These are phyloP conservation scores for Aplochiton taeniatus DNA, from an alignment of 2,797 vertebrate species.

Conservation along the genomic window DNA sequence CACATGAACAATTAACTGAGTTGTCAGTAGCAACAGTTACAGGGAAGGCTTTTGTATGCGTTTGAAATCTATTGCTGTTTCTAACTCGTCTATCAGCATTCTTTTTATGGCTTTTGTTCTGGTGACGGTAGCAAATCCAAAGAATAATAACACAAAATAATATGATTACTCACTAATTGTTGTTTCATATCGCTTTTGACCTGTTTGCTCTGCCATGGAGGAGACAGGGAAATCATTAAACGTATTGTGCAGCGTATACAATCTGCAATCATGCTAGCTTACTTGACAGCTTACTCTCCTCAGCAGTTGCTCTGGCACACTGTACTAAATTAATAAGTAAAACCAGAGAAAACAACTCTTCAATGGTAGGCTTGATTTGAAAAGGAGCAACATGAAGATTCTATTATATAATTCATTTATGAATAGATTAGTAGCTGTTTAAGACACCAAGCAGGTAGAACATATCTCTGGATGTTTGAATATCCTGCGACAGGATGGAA, in stretches of 20 bases:
- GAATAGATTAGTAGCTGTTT: conserved; percentile 68
- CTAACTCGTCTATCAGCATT: conserved; percentile 44
- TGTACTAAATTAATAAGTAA: conserved; percentile 65
- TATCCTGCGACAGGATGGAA: conserved; percentile 46
- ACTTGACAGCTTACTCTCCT: conserved; percentile 61
- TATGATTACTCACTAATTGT: no score
- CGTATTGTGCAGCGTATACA: no score
- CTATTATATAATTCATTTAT: conserved; percentile 61
- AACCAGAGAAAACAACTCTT: conserved; percentile 8
- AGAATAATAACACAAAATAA: no score
- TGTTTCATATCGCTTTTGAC: no score
- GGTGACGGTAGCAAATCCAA: no score
- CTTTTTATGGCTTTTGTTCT: conserved; percentile 18
- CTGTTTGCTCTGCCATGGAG: conserved; percentile 53
- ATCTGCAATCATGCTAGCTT: conserved; percentile 48
- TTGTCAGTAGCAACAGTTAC: conserved; percentile 32
- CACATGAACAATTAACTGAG: conserved; percentile 24
- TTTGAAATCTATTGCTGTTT: conserved; percentile 31
- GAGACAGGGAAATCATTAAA: conserved; percentile 69
- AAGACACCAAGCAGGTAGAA: conserved; percentile 37
- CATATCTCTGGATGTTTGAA: conserved; percentile 53
- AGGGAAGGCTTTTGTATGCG: conserved; percentile 27
- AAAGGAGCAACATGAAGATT: conserved; percentile 49
- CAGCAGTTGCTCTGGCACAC: conserved; percentile 48
- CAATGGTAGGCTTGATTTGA: conserved; percentile 7